Evolutionary conservation across 2,113 vertebrate species (phyloP).

Genomic region (Arizona elegans): DNA sequence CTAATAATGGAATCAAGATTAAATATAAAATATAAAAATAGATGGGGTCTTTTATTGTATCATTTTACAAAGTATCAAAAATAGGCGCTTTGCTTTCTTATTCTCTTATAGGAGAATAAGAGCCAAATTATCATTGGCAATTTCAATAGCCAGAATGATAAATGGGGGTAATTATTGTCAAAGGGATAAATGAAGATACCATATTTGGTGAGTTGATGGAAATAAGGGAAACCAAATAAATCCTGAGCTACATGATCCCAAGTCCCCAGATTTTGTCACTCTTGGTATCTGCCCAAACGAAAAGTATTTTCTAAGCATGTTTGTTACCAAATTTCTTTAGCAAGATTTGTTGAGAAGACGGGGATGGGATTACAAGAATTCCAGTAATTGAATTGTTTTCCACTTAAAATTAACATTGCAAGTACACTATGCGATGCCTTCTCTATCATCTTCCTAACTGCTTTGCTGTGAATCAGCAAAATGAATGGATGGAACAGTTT

Average conservation of each 20-base stretch:
- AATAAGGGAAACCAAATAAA: neutral
- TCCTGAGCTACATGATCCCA: neutral
- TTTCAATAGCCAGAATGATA: neutral
- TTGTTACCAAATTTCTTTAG: neutral
- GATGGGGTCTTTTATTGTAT: neutral
- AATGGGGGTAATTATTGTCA: neutral
- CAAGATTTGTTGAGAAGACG: neutral
- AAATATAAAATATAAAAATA: neutral
- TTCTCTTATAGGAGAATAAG: neutral
- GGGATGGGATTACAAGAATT: neutral
- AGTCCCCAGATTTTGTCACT: neutral
- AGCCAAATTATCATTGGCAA: neutral
- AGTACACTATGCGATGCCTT: neutral
- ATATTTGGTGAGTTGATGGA: neutral
- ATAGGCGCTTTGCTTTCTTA: neutral
- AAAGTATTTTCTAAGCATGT: neutral
- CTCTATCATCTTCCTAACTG: neutral
- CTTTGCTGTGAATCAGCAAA: neutral
- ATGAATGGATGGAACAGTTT: neutral
- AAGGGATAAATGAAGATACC: neutral
- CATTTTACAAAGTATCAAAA: neutral
- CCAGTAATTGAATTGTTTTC: neutral
- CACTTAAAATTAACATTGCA: neutral
- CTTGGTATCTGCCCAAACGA: neutral
- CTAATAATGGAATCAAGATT: neutral